These are phyloP conservation scores for Leptoclinus maculatus DNA, from an alignment of 2,797 vertebrate genomes.

Conservation along the genomic window DNA sequence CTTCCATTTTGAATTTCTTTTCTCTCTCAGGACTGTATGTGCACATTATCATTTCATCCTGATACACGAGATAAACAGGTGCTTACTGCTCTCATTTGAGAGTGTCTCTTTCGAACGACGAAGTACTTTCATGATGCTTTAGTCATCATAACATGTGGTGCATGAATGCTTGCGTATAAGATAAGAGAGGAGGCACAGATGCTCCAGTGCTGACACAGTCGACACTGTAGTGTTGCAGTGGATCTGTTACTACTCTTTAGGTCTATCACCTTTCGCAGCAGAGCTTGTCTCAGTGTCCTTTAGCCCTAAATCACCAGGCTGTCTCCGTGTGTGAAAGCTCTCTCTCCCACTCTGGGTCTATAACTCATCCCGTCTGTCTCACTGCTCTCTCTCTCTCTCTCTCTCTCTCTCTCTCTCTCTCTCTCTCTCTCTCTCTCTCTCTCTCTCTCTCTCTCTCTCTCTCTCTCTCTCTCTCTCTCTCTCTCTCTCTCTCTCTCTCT, in stretches of 20 bases:
- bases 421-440: too few species aligned
- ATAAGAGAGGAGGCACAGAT: conserved; percentile 62
- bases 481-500: too few species aligned
- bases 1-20: background rate
- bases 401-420: conserved; percentile 30
- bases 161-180: conserved; percentile 61
- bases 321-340: conserved; percentile 76
- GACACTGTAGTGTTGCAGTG: conserved; percentile 46
- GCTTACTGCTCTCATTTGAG: conserved; percentile 39
- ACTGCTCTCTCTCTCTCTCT: conserved; percentile 43
- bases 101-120: conserved; percentile 31
- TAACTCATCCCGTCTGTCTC: conserved; percentile 72
- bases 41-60: conserved; percentile 23
- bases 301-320: conserved; percentile 75
- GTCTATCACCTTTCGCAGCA: conserved; percentile 74
- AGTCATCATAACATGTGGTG: conserved; percentile 54
- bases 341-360: conserved; percentile 59
- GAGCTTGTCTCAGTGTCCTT: conserved; percentile 75
- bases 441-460: too few species aligned
- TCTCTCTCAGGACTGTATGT: background rate
- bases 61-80: conserved; percentile 38
- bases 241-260: conserved; percentile 65
- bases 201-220: conserved; percentile 43
- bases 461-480: too few species aligned
- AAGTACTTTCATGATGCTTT: conserved; percentile 49